These are phyloP conservation scores for Chrysaora quinquecirrha DNA, from an alignment of 30 jellyfish, hydroid and myxozoan genomes.

Conservation along the genomic window DNA sequence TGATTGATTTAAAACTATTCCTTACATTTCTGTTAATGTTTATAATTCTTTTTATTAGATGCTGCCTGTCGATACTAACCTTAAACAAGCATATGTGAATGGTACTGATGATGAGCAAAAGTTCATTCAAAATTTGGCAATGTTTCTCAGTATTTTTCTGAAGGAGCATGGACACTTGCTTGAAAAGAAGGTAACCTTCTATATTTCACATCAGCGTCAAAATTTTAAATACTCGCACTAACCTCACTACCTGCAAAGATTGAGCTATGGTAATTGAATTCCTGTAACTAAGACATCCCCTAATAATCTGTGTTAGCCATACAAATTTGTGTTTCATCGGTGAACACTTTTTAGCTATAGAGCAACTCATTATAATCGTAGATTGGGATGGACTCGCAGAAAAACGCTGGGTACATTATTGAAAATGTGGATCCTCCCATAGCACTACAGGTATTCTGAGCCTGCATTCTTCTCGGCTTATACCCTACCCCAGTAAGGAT, in stretches of 20 bases:
- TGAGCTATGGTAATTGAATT: too few relatives aligned
- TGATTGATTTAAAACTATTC: too few relatives aligned
- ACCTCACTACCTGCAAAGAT: too few relatives aligned
- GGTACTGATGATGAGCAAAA: conserved; percentile 99
- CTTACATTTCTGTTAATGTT: too few relatives aligned
- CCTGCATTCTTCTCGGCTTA: too few relatives aligned
- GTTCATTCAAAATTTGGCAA: conserved; percentile 89
- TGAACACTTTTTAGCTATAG: too few relatives aligned
- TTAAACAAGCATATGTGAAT: conserved; percentile 85
- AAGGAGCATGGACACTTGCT: conserved; percentile 90
- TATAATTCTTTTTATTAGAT: conserved; percentile 53
- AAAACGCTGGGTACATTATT: conserved; percentile 49
- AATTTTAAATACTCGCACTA: too few relatives aligned
- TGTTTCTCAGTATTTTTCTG: conserved; percentile 86
- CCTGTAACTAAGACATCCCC: too few relatives aligned
- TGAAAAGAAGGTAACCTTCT: conserved; percentile 75
- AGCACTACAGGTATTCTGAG: conserved; percentile 65
- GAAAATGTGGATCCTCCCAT: conserved; percentile 68
- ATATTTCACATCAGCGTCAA: too few relatives aligned
- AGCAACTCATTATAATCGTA: conserved; percentile 24
- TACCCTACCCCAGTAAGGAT: too few relatives aligned
- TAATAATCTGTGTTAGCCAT: too few relatives aligned
- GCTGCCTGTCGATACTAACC: conserved; percentile 91
- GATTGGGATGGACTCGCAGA: conserved; percentile 38
- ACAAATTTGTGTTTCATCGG: too few relatives aligned